Conservation (phyloP, 2,888 invertebrate genomes). For the Apodemia zela region DNA sequence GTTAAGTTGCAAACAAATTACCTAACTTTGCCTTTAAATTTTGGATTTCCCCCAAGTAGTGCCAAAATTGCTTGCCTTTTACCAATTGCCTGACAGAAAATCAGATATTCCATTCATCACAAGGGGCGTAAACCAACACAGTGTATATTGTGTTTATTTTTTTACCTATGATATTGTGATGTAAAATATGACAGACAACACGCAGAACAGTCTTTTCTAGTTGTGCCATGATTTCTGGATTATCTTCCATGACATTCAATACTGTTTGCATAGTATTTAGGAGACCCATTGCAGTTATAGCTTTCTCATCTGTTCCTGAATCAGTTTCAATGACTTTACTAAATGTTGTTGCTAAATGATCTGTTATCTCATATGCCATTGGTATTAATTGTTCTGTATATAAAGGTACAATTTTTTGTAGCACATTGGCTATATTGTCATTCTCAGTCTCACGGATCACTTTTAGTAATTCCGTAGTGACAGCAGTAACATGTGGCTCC, state of each 20-base stretch:
- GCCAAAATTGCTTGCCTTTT: no score
- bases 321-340: conserved; percentile 87
- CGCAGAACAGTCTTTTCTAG: conserved; percentile 95
- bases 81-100: no score
- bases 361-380: conserved; percentile 96
- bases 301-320: conserved; percentile 95
- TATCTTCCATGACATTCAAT: conserved; percentile 94
- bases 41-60: conserved; percentile 1
- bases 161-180: conserved; percentile 90
- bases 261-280: conserved; percentile 97
- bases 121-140: no score
- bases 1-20: no score
- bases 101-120: no score
- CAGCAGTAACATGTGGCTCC: conserved; percentile 88
- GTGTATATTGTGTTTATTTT: conserved; percentile 19
- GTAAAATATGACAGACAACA: conserved; percentile 91
- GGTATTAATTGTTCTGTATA: conserved; percentile 94
- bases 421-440: conserved; percentile 96
- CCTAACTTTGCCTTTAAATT: neutral
- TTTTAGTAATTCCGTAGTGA: conserved; percentile 91
- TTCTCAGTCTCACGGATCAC: conserved; percentile 98
- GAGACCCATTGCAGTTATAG: conserved; percentile 97
- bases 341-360: conserved; percentile 93
- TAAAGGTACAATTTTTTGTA: conserved; percentile 95
- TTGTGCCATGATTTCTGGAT: conserved; percentile 88